phyloP scores from a whole-genome alignment of 2,113 vertebrate genomes.

The Spheniscus mendiculus region DNA sequence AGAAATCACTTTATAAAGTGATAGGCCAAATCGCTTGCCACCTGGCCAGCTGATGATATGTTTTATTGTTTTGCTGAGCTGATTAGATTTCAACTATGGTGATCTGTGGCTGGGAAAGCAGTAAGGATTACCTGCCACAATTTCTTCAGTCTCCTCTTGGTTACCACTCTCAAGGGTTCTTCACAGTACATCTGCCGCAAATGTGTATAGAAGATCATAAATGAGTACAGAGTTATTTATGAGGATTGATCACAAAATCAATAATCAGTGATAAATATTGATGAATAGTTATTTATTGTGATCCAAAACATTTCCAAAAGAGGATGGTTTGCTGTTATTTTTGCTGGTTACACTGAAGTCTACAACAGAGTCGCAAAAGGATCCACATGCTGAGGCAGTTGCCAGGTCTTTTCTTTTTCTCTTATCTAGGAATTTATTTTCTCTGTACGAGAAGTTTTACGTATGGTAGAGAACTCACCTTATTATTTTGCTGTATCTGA shows the following conservation, averaged over 20 bases:
- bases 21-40: background rate
- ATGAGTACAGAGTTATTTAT: background rate
- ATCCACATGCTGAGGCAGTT: background rate
- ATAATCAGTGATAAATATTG: background rate
- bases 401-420: background rate
- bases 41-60: background rate
- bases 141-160: background rate
- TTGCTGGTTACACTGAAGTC: background rate
- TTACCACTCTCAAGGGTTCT: background rate
- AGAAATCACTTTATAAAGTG: background rate
- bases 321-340: background rate
- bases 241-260: background rate
- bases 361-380: background rate
- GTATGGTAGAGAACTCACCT: background rate
- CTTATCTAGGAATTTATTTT: background rate
- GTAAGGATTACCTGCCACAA: background rate
- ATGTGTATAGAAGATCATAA: background rate
- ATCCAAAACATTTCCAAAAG: background rate
- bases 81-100: background rate
- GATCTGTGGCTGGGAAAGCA: background rate
- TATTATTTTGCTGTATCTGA: background rate
- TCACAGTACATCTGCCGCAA: background rate
- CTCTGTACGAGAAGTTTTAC: background rate
- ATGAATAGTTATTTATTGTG: background rate
- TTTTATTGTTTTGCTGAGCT: background rate